phyloP scores from a whole-genome alignment of 35 echinoderm and acorn worm species.

The Apostichopus japonicus region DNA sequence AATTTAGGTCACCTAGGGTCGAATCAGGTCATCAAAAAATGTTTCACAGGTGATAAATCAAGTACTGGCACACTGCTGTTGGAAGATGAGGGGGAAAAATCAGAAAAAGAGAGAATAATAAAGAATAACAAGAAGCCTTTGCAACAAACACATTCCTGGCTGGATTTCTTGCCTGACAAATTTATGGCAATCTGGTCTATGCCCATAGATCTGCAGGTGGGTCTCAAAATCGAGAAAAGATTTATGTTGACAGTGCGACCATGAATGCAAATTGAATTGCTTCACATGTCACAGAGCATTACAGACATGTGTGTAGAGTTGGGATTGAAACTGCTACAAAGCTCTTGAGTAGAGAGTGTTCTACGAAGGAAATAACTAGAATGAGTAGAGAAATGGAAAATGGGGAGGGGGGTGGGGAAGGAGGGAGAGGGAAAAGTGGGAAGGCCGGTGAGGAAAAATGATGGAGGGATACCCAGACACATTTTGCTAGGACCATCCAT shows the following conservation, averaged over 20 bases:
- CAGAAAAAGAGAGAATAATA: background rate
- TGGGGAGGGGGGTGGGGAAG: too few relatives aligned
- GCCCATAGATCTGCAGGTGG: slow-evolving; percentile 33
- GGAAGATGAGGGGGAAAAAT: background rate
- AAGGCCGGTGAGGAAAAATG: too few relatives aligned
- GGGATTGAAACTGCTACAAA: background rate
- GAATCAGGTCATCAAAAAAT: slow-evolving; percentile 41
- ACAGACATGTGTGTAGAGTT: background rate
- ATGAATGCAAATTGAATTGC: slow-evolving; percentile 53
- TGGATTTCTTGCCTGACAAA: slow-evolving; percentile 26
- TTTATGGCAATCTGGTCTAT: slow-evolving; percentile 36
- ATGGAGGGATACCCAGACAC: too few relatives aligned
- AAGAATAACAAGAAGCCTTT: background rate
- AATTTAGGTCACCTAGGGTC: slow-evolving; percentile 31
- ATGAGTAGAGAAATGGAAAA: too few relatives aligned
- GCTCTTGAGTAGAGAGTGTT: too few relatives aligned
- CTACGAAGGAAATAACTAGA: too few relatives aligned
- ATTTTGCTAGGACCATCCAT: too few relatives aligned
- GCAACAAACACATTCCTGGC: slow-evolving; percentile 30
- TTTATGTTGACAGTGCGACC: slow-evolving; percentile 42
- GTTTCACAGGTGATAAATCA: slow-evolving; percentile 48
- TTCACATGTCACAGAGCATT: slow-evolving; percentile 20
- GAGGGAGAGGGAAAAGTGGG: too few relatives aligned
- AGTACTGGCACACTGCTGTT: background rate
- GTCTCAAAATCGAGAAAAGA: background rate